Evolutionary conservation across 2,113 vertebrate species (phyloP).

Genomic region (Alexandromys fortis): DNA sequence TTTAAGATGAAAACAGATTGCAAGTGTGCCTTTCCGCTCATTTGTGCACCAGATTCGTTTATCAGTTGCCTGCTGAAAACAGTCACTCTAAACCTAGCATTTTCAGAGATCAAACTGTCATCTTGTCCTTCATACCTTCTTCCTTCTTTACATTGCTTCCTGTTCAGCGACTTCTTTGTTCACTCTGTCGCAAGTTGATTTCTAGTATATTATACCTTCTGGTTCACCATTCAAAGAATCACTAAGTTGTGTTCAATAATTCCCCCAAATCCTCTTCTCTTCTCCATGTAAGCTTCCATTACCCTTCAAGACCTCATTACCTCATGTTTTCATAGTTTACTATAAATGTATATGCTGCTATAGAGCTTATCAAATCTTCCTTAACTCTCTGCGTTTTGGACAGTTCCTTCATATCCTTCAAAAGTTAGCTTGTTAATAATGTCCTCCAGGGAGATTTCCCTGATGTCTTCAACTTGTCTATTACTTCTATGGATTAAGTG

Average conservation of each 20-base stretch:
- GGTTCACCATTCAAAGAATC: neutral
- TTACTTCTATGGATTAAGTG: neutral
- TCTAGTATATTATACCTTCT: neutral
- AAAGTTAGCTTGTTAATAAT: neutral
- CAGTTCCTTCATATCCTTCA: conserved; percentile 22
- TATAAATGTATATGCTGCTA: neutral
- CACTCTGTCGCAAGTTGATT: neutral
- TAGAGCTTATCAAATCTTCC: no score
- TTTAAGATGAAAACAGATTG: neutral
- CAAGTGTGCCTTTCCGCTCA: neutral
- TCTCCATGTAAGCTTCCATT: conserved; percentile 21
- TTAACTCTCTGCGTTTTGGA: neutral
- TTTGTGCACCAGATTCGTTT: neutral
- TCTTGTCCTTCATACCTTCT: conserved; percentile 35
- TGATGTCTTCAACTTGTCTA: neutral
- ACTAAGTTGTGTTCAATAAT: neutral
- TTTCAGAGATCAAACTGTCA: conserved; percentile 42
- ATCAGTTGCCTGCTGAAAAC: conserved; percentile 40
- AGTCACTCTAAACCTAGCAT: neutral
- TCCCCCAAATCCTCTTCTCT: neutral
- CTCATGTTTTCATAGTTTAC: conserved; percentile 7
- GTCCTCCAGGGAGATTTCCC: conserved; percentile 4
- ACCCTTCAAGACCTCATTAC: neutral
- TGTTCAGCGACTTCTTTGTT: conserved; percentile 5
- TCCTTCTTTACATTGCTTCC: conserved; percentile 21